Evolutionary conservation across 2,888 invertebrate genomes (phyloP).

Genomic region (Scelioninae gen. 1): DNA sequence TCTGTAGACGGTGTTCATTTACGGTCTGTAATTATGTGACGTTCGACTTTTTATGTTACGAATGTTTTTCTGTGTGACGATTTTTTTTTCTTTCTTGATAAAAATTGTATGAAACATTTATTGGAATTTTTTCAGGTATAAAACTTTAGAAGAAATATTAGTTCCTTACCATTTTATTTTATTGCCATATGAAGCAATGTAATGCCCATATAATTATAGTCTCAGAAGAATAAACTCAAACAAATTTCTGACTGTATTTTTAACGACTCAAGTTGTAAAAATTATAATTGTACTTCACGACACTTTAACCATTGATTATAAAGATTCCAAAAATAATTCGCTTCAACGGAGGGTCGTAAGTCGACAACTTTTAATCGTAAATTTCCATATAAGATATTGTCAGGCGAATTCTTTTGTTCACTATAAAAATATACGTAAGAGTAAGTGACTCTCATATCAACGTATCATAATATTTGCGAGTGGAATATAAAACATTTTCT

Average conservation of each 20-base stretch:
- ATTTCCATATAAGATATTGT: too few species aligned
- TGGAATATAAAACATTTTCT: too few species aligned
- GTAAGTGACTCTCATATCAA: too few species aligned
- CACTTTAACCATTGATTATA: not conserved
- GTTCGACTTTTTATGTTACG: too few species aligned
- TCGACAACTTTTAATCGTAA: too few species aligned
- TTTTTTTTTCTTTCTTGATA: not conserved
- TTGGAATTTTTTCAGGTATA: not conserved
- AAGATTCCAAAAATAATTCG: not conserved
- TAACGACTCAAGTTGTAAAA: slow-evolving; percentile 20
- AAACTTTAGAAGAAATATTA: slow-evolving; percentile 1
- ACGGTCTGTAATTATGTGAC: too few species aligned
- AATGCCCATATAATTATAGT: slow-evolving; percentile 16
- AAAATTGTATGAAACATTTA: not conserved
- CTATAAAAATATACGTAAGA: too few species aligned
- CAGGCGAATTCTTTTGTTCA: too few species aligned
- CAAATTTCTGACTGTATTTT: not conserved
- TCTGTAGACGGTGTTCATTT: too few species aligned
- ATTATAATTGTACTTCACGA: slow-evolving; percentile 13
- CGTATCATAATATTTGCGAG: too few species aligned
- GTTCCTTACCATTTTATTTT: slow-evolving; percentile 13
- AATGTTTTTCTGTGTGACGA: too few species aligned
- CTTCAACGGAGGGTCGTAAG: too few species aligned
- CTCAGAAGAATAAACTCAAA: slow-evolving; percentile 14
- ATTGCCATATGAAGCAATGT: slow-evolving; percentile 23